These are phyloP conservation scores for Anticlea derivata DNA, from an alignment of 2,888 invertebrate species.

Conservation along the genomic window DNA sequence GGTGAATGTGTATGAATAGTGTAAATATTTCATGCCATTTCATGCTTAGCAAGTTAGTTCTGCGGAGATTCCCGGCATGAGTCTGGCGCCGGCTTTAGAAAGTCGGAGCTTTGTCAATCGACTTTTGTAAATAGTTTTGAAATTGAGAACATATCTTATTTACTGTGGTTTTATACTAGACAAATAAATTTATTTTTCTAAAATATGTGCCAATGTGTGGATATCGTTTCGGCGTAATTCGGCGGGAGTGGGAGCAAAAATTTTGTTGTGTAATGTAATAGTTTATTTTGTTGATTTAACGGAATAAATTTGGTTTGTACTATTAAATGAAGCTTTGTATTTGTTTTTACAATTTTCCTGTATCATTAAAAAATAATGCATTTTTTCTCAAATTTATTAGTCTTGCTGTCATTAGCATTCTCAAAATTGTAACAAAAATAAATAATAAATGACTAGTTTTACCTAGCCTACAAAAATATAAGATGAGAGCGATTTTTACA, in stretches of 20 bases:
- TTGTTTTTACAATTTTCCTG: not conserved
- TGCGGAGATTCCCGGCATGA: constrained; percentile 4
- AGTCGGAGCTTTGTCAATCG: constrained; percentile 18
- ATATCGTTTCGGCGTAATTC: constrained; percentile 31
- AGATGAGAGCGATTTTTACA: not conserved
- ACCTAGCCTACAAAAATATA: not conserved
- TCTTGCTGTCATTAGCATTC: too few species aligned
- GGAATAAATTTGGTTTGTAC: constrained; percentile 43
- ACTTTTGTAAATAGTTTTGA: constrained; percentile 38
- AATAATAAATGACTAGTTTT: not conserved
- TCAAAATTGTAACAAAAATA: not conserved
- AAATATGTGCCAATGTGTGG: constrained; percentile 40
- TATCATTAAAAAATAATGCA: too few species aligned
- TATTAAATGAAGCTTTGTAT: constrained; percentile 25
- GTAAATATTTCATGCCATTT: too few species aligned
- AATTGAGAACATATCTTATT: constrained; percentile 40
- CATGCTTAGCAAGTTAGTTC: not conserved
- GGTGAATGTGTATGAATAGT: too few species aligned
- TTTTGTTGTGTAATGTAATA: constrained; percentile 39
- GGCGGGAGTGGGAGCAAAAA: constrained; percentile 35
- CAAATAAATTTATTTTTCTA: constrained; percentile 39
- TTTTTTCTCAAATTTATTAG: too few species aligned
- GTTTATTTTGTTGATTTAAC: constrained; percentile 43
- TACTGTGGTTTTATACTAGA: constrained; percentile 37
- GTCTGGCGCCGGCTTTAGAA: constrained; percentile 12